A percentile compares a stretch with the other conserved stretches of the same genome.
These are phyloP conservation scores for Zaprionus lineosus DNA, from an alignment of 2,888 invertebrate species.

Conservation along the genomic window DNA sequence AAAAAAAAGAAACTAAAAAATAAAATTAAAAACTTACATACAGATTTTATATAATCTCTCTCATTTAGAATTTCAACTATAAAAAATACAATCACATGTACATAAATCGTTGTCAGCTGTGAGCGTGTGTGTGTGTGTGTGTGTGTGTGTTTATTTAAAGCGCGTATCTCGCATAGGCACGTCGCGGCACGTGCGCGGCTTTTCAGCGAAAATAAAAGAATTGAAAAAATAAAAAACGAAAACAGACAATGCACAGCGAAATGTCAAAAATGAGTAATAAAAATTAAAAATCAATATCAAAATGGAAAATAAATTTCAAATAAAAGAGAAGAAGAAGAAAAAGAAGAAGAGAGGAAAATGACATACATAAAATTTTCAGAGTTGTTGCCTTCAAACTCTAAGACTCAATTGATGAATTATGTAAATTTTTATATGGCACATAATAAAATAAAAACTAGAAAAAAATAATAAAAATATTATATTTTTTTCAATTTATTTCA, in stretches of 20 bases:
- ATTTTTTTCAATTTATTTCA: background rate
- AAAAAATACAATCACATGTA: background rate
- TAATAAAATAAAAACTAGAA: background rate
- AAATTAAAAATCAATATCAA: too few relatives aligned
- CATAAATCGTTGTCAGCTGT: background rate
- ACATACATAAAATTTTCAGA: constrained; percentile 61
- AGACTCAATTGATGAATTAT: constrained; percentile 76
- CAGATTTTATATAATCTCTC: background rate
- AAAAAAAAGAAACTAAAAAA: too few relatives aligned
- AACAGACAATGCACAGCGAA: too few relatives aligned
- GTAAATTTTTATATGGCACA: constrained; percentile 57
- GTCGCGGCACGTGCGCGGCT: constrained; percentile 66
- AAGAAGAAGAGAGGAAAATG: constrained; percentile 47
- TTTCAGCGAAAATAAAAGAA: constrained; percentile 51
- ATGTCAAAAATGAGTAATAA: too few relatives aligned
- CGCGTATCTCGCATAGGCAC: constrained; percentile 54
- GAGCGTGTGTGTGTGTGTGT: background rate
- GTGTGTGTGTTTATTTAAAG: constrained; percentile 30
- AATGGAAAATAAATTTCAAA: constrained; percentile 35
- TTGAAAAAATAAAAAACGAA: too few relatives aligned
- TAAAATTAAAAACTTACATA: constrained; percentile 27
- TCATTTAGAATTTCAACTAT: constrained; percentile 7
- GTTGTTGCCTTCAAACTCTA: constrained; percentile 37
- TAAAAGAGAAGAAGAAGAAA: background rate
- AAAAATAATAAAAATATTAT: background rate